Evolutionary conservation across 2,113 vertebrate genomes (phyloP).

Genomic region (Octodon degus): DNA sequence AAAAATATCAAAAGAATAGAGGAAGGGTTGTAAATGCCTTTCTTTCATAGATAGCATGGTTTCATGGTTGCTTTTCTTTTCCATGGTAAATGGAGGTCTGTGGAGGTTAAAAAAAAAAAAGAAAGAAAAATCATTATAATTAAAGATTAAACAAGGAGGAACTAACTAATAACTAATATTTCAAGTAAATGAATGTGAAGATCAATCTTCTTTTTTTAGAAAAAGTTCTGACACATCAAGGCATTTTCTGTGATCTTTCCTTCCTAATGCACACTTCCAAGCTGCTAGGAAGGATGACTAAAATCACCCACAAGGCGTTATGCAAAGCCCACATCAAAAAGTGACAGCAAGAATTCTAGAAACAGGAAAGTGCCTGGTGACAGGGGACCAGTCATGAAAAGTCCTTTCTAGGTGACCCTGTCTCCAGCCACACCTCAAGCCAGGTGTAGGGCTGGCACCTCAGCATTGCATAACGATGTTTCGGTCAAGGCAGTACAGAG

Average conservation of each 20-base stretch:
- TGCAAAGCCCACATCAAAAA: slow-evolving; percentile 30
- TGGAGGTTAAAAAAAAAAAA: not conserved
- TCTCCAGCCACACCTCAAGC: not conserved
- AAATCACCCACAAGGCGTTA: slow-evolving; percentile 63
- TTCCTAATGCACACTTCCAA: slow-evolving; percentile 1
- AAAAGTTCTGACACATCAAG: not conserved
- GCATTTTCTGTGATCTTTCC: not conserved
- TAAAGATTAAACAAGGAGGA: slow-evolving; percentile 6
- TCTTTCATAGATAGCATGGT: not conserved
- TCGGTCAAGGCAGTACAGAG: not conserved
- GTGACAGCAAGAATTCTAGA: slow-evolving; percentile 39
- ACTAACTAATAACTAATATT: not conserved
- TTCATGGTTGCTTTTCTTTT: slow-evolving; percentile 11
- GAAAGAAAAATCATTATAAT: not conserved
- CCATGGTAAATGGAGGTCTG: not conserved
- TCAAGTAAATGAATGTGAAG: not conserved
- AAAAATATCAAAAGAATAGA: not conserved
- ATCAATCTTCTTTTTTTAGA: not conserved
- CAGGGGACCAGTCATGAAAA: not conserved
- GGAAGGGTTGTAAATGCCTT: not conserved
- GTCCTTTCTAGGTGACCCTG: not conserved
- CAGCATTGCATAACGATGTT: not conserved
- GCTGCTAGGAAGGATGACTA: slow-evolving; percentile 57
- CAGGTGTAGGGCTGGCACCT: not conserved
- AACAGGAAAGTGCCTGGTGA: slow-evolving; percentile 30